Percentiles rank a stretch among this genome's conserved stretches.
phyloP scores from a whole-genome alignment of 2,797 vertebrate species.

The Gymnocypris eckloni region DNA sequence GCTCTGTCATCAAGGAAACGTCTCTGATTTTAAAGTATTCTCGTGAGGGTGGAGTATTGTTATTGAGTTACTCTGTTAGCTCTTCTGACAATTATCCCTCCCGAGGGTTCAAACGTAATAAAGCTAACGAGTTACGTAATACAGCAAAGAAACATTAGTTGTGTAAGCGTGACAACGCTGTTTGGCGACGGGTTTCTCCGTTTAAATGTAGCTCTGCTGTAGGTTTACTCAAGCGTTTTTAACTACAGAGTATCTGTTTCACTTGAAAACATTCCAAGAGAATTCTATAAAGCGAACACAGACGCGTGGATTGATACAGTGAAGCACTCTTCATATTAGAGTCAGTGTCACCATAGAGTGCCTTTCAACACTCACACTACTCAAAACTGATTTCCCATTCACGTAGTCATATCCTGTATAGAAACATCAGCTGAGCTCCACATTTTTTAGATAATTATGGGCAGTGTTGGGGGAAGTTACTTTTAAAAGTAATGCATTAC shows the following conservation, averaged over 20 bases:
- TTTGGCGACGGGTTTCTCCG: not conserved
- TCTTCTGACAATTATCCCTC: not conserved
- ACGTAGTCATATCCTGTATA: too few relatives aligned
- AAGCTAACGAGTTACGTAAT: not conserved
- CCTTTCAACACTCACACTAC: too few relatives aligned
- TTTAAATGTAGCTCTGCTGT: not conserved
- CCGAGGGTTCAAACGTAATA: not conserved
- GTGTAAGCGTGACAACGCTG: not conserved
- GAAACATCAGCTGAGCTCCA: too few relatives aligned
- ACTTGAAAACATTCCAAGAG: not conserved
- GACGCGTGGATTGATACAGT: not conserved
- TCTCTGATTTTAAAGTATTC: not conserved
- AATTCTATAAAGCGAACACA: not conserved
- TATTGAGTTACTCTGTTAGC: constrained; percentile 42
- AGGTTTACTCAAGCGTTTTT: not conserved
- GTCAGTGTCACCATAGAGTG: too few relatives aligned
- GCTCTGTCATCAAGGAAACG: not conserved
- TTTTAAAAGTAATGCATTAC: too few relatives aligned
- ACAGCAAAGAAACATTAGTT: not conserved
- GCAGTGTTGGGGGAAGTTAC: too few relatives aligned
- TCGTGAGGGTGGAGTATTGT: constrained; percentile 19
- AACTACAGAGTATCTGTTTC: not conserved
- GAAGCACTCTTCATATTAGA: too few relatives aligned
- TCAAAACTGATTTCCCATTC: too few relatives aligned
- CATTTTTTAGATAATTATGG: too few relatives aligned